These are phyloP conservation scores for Halcyon chelicuti DNA, from an alignment of 2,797 vertebrate species.

Conservation along the genomic window DNA sequence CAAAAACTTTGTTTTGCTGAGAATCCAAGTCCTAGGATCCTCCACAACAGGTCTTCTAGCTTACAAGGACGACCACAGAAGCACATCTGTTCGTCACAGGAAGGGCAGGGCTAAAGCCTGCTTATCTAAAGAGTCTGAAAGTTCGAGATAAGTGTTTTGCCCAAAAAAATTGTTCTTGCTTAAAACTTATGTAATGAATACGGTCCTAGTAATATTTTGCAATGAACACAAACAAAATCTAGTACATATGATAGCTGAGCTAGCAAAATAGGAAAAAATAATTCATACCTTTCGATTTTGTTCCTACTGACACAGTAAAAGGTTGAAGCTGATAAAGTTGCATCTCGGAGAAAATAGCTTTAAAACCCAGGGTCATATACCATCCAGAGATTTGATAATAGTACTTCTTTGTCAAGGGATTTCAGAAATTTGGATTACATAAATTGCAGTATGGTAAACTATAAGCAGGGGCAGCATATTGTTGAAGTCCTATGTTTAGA, in stretches of 20 bases:
- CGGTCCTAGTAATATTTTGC: neutral
- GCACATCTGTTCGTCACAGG: neutral
- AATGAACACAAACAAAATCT: neutral
- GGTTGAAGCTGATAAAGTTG: neutral
- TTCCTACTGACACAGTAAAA: neutral
- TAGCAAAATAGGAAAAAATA: neutral
- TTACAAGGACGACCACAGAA: neutral
- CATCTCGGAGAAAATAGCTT: neutral
- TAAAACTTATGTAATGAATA: neutral
- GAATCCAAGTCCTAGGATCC: neutral
- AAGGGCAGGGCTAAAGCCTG: slow-evolving; percentile 59
- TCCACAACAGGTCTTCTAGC: neutral
- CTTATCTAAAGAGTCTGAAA: slow-evolving; percentile 49
- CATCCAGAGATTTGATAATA: neutral
- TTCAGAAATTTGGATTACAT: neutral
- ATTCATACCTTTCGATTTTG: neutral
- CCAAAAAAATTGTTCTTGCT: neutral
- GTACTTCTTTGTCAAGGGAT: neutral
- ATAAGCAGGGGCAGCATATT: neutral
- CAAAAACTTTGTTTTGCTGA: neutral
- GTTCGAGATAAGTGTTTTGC: slow-evolving; percentile 22
- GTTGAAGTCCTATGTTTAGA: neutral
- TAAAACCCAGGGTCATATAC: neutral
- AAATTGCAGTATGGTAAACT: neutral
- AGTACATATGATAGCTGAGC: neutral